phyloP scores from a whole-genome alignment of 2,113 vertebrate genomes.

The Leptocoma aspasia region DNA sequence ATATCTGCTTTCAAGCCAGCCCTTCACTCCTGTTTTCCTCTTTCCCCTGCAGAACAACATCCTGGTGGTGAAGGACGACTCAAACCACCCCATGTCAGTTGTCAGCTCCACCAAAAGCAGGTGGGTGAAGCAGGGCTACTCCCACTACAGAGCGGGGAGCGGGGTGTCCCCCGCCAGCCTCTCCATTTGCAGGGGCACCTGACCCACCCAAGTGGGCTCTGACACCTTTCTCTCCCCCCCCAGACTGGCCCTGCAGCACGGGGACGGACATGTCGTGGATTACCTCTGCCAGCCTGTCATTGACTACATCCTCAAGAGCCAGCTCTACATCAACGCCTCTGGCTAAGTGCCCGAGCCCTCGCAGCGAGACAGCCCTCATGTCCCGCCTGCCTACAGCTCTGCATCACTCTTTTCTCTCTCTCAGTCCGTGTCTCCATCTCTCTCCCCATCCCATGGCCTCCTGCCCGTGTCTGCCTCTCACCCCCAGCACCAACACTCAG shows the following conservation, averaged over 20 bases:
- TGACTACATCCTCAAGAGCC: conserved; percentile 98
- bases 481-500: not conserved
- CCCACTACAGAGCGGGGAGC: fast-evolving
- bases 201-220: not conserved
- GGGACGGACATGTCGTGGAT: conserved; percentile 94
- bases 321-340: conserved; percentile 96
- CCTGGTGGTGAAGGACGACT: conserved; percentile 86
- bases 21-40: not conserved
- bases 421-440: conserved; percentile 47
- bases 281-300: conserved; percentile 96
- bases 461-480: conserved; percentile 44
- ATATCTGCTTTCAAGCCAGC: not conserved
- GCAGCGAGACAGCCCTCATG: not conserved
- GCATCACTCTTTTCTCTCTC: conserved; percentile 35
- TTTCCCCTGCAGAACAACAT: conserved; percentile 86
- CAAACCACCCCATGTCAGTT: conserved; percentile 90
- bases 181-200: not conserved
- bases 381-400: conserved; percentile 46
- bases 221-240: not conserved
- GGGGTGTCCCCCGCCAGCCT: not conserved
- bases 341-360: conserved; percentile 73
- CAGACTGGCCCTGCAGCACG: conserved; percentile 97
- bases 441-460: conserved; percentile 60
- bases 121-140: conserved; percentile 57
- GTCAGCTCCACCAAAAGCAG: conserved; percentile 99